Evolutionary conservation across 2,888 invertebrate species (phyloP).

Genomic region (Parthenolecanium corni): DNA sequence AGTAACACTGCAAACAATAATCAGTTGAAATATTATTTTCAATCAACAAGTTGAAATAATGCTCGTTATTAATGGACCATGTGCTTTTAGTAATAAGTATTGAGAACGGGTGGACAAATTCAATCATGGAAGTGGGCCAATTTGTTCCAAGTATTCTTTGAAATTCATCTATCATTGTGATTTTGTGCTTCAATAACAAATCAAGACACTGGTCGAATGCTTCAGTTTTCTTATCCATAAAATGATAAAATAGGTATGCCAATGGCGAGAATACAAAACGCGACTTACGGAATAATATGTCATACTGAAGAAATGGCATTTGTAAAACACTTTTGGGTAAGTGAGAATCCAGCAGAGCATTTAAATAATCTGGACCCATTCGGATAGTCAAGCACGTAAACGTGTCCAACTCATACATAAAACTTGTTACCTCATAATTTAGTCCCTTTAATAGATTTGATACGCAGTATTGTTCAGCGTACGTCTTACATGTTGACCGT

Average conservation of each 20-base stretch:
- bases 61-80: not conserved
- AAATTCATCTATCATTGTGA: not conserved
- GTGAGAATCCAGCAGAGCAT: not conserved
- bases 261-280: conserved; percentile 3
- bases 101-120: not conserved
- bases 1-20: conserved; percentile 3
- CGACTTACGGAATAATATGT: too few relatives aligned
- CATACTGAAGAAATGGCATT: conserved; percentile 5
- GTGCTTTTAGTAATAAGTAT: not conserved
- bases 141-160: not conserved
- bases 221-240: not conserved
- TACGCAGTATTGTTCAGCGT: not conserved
- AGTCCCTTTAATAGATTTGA: not conserved
- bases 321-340: not conserved
- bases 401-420: not conserved
- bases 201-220: not conserved
- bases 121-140: not conserved
- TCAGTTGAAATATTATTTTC: not conserved
- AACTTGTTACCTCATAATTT: too few relatives aligned
- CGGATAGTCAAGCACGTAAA: not conserved
- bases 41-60: not conserved
- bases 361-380: not conserved
- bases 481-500: not conserved
- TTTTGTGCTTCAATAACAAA: not conserved
- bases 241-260: conserved; percentile 4